Conservation (phyloP, 2,888 invertebrate genomes). For the Lasioglossum lativentre region DNA sequence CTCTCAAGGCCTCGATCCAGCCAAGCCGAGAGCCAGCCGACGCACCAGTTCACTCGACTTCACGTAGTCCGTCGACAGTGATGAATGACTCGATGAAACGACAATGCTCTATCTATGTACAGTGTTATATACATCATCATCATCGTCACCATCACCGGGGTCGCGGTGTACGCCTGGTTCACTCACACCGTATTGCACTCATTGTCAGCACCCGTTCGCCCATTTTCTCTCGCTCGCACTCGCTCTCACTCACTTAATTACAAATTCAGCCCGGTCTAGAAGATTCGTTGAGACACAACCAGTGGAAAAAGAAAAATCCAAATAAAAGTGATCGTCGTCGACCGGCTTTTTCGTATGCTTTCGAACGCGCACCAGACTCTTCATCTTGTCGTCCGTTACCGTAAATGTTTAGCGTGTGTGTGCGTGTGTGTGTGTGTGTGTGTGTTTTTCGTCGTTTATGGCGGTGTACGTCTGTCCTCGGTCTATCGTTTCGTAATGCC, state of each 20-base stretch:
- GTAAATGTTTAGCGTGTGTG: neutral
- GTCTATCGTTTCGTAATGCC: slow-evolving; percentile 57
- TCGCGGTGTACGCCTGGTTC: slow-evolving; percentile 37
- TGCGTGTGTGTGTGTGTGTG: neutral
- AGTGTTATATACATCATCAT: slow-evolving; percentile 77
- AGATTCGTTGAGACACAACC: slow-evolving; percentile 72
- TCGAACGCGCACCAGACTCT: neutral
- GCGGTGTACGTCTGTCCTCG: neutral
- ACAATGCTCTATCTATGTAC: slow-evolving; percentile 79
- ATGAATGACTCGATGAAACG: slow-evolving; percentile 76
- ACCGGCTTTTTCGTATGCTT: neutral
- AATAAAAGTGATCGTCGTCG: slow-evolving; percentile 24
- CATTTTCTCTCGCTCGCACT: slow-evolving; percentile 7
- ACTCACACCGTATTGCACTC: slow-evolving; percentile 39
- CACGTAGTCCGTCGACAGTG: slow-evolving; percentile 63
- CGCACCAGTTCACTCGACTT: slow-evolving; percentile 43
- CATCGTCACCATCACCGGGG: slow-evolving; percentile 56
- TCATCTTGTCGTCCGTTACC: neutral
- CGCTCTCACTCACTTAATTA: slow-evolving; percentile 57
- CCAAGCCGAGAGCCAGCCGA: slow-evolving; percentile 6
- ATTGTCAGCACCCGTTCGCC: slow-evolving; percentile 32
- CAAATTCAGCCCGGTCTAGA: slow-evolving; percentile 53
- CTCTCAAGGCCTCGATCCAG: slow-evolving; percentile 8
- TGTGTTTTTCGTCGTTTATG: neutral
- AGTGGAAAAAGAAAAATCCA: slow-evolving; percentile 11